These are phyloP conservation scores for Aplysia californica DNA, from an alignment of 1,140 invertebrate species.

Conservation along the genomic window DNA sequence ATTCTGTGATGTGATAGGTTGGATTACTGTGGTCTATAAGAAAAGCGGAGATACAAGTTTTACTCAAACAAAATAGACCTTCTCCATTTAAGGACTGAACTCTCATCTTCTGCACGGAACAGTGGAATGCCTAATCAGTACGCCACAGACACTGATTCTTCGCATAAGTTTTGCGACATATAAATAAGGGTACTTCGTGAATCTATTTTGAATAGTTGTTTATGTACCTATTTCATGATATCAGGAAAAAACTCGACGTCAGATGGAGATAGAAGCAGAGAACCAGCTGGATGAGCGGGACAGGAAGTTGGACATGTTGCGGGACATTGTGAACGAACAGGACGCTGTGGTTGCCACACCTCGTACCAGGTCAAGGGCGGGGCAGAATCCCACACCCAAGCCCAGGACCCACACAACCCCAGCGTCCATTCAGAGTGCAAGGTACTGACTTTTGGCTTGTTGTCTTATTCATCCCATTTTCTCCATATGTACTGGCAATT, in stretches of 20 bases:
- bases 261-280: constrained; percentile 51
- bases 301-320: constrained; percentile 57
- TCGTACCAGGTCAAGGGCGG: neutral
- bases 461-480: no score
- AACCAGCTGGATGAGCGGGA: constrained; percentile 53
- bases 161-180: neutral
- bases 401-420: constrained; percentile 60
- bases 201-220: no score
- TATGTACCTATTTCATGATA: no score
- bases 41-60: no score
- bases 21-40: no score
- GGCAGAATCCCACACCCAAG: constrained; percentile 43
- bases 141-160: neutral
- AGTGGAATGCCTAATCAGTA: neutral
- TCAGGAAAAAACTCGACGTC: constrained; percentile 56
- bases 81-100: no score
- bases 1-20: no score
- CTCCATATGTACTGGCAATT: no score
- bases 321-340: constrained; percentile 53
- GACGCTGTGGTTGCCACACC: constrained; percentile 12
- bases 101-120: no score
- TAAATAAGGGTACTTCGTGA: no score
- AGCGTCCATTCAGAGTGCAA: constrained; percentile 30
- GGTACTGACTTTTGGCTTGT: constrained; percentile 10
- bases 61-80: no score